Evolutionary conservation across 2,113 vertebrate genomes (phyloP).

Genomic region (Myrmecobius fasciatus): DNA sequence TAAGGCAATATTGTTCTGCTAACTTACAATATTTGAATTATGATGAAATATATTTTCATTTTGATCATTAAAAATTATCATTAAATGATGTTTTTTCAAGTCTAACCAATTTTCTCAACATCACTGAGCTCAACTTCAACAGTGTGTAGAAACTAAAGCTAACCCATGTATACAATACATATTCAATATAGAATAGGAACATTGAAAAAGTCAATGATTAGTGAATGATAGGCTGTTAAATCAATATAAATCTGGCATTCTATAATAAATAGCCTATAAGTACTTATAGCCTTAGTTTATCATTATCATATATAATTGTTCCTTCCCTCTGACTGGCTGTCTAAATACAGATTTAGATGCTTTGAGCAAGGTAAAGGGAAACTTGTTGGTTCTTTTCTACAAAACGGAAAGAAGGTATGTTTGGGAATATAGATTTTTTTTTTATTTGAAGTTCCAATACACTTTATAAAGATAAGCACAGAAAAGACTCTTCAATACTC

Average conservation of each 20-base stretch:
- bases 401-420: neutral
- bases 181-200: conserved; percentile 15
- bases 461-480: neutral
- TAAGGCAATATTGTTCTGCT: conserved; percentile 27
- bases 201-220: neutral
- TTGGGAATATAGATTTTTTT: neutral
- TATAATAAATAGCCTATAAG: neutral
- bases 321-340: neutral
- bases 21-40: neutral
- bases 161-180: neutral
- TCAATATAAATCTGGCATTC: neutral
- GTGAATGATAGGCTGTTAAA: conserved; percentile 34
- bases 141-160: conserved; percentile 2
- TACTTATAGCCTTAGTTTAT: neutral
- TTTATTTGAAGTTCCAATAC: neutral
- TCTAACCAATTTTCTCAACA: conserved; percentile 19
- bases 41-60: conserved; percentile 15
- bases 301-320: neutral
- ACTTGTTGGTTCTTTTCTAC: neutral
- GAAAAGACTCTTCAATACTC: neutral
- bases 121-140: neutral
- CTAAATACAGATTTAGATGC: neutral
- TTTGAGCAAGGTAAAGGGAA: neutral
- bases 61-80: neutral
- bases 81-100: neutral